A percentile compares a stretch with the other conserved stretches of the same genome.
These are phyloP conservation scores for Nomada ruficornis DNA, from an alignment of 2,888 invertebrate species.

Conservation along the genomic window DNA sequence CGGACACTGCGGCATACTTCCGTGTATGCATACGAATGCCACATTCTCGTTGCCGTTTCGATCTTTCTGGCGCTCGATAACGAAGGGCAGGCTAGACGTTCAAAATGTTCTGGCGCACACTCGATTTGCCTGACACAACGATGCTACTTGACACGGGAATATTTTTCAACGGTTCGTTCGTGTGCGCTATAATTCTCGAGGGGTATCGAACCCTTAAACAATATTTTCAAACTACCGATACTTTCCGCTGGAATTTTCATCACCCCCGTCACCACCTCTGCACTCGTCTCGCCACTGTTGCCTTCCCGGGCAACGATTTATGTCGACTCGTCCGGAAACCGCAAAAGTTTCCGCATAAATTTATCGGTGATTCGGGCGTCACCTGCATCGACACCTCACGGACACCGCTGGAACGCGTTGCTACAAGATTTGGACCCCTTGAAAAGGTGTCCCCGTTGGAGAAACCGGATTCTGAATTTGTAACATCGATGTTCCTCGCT, in stretches of 20 bases:
- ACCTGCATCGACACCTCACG: slow-evolving; percentile 34
- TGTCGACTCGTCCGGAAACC: slow-evolving; percentile 58
- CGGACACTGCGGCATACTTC: background rate
- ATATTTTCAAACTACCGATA: slow-evolving; percentile 24
- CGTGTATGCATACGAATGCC: too few relatives aligned
- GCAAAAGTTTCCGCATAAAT: slow-evolving; percentile 76
- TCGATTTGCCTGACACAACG: background rate
- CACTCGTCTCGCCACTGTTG: background rate
- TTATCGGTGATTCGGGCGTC: slow-evolving; percentile 69
- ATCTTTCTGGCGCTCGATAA: background rate
- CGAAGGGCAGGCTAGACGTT: background rate
- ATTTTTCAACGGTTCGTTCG: background rate
- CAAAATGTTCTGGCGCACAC: background rate
- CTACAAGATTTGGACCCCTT: slow-evolving; percentile 20
- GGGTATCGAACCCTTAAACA: slow-evolving; percentile 27
- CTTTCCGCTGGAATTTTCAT: slow-evolving; percentile 41
- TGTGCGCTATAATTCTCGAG: slow-evolving; percentile 11
- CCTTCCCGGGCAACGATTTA: slow-evolving; percentile 49
- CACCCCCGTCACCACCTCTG: slow-evolving; percentile 7
- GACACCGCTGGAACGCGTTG: slow-evolving; percentile 6
- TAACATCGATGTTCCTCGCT: background rate
- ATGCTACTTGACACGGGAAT: background rate
- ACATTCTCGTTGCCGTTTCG: background rate
- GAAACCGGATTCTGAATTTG: background rate
- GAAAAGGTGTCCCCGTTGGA: slow-evolving; percentile 1